Percentiles rank a stretch among this genome's conserved stretches.
Conservation (phyloP, 2,113 vertebrate species). For the Forbesichthys agassizii region DNA sequence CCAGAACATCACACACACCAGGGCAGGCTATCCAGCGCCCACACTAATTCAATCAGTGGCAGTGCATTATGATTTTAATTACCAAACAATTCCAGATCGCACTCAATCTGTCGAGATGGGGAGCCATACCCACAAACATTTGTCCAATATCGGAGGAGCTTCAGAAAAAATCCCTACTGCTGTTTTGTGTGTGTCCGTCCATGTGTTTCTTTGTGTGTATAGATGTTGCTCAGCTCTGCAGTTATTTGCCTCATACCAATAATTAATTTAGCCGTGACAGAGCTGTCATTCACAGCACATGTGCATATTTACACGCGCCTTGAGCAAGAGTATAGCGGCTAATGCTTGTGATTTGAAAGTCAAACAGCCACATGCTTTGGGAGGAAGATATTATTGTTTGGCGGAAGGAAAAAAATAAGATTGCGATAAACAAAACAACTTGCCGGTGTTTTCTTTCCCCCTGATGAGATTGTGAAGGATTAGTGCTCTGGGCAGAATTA, state of each 20-base stretch:
- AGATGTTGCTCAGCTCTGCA: slow-evolving; percentile 72
- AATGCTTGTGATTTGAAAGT: slow-evolving; percentile 76
- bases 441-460: slow-evolving; percentile 68
- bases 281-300: slow-evolving; percentile 74
- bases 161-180: slow-evolving; percentile 68
- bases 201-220: slow-evolving; percentile 77
- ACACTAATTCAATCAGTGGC: slow-evolving; percentile 52
- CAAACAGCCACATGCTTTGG: slow-evolving; percentile 73
- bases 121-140: slow-evolving; percentile 71
- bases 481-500: slow-evolving; percentile 75
- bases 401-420: slow-evolving; percentile 51
- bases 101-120: slow-evolving; percentile 73
- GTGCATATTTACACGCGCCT: slow-evolving; percentile 76
- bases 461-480: slow-evolving; percentile 75
- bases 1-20: slow-evolving; percentile 45
- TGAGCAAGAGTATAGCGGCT: slow-evolving; percentile 71
- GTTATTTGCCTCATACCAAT: slow-evolving; percentile 74
- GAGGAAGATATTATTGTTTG: slow-evolving; percentile 75
- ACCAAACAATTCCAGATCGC: slow-evolving; percentile 72
- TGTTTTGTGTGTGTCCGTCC: slow-evolving; percentile 68
- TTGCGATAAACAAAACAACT: slow-evolving; percentile 73
- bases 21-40: slow-evolving; percentile 49
- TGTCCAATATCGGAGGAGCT: slow-evolving; percentile 71
- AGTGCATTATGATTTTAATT: slow-evolving; percentile 67
- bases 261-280: slow-evolving; percentile 77